A percentile compares a stretch with the other conserved stretches of the same genome.
Conservation (phyloP, 2,113 vertebrate genomes). For the Grammomys dolichurus region DNA sequence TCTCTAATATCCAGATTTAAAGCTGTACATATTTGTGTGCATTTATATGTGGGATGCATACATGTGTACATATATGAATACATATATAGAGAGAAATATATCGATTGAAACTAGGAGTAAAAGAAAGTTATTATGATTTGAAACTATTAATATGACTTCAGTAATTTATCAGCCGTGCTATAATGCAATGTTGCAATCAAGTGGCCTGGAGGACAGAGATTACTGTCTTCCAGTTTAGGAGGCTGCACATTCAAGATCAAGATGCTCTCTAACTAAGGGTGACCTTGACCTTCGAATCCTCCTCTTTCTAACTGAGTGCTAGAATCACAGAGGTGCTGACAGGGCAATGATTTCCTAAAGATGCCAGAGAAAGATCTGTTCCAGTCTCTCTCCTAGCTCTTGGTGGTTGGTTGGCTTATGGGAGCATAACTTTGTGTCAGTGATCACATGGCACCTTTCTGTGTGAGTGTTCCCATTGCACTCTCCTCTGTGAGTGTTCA, state of each 20-base stretch:
- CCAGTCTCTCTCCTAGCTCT: not conserved
- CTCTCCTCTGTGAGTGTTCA: too few species aligned
- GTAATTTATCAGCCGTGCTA: not conserved
- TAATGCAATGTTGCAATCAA: not conserved
- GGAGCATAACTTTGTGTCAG: not conserved
- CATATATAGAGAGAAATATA: not conserved
- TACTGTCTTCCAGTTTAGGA: not conserved
- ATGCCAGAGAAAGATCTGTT: not conserved
- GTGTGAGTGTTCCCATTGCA: too few species aligned
- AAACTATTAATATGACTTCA: not conserved
- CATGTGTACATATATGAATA: not conserved
- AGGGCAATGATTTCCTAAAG: not conserved
- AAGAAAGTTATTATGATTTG: not conserved
- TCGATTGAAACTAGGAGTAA: not conserved
- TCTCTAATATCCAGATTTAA: not conserved
- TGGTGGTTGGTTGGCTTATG: not conserved
- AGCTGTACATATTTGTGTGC: not conserved
- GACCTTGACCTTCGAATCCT: not conserved
- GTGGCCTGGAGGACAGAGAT: not conserved
- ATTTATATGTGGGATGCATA: not conserved
- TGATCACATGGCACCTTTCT: not conserved
- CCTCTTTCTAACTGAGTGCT: not conserved
- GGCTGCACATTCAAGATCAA: not conserved
- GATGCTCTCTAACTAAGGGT: not conserved
- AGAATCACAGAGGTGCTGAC: too few species aligned